Evolutionary conservation across 2,797 vertebrate genomes (phyloP).

Genomic region (Microctenopoma lineatum): DNA sequence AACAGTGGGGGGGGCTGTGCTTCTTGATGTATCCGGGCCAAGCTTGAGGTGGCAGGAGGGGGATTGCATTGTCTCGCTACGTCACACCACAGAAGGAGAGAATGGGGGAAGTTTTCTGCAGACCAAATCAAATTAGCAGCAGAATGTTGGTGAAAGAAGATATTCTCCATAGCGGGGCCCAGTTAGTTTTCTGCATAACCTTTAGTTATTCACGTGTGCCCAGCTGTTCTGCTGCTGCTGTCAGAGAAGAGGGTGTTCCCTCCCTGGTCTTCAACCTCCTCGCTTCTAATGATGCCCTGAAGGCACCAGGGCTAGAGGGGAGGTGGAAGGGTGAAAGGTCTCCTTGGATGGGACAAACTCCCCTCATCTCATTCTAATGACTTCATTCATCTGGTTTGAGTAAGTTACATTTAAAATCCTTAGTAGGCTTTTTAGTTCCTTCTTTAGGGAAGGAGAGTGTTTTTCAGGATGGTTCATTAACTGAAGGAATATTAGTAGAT

Average conservation of each 20-base stretch:
- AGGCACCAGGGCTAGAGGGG: slow-evolving; percentile 71
- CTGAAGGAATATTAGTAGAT: not conserved
- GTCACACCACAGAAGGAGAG: slow-evolving; percentile 57
- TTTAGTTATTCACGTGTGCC: slow-evolving; percentile 64
- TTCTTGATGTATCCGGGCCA: slow-evolving; percentile 53
- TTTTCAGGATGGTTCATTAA: not conserved
- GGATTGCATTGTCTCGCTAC: slow-evolving; percentile 59
- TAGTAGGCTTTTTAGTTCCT: not conserved
- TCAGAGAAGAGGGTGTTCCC: slow-evolving; percentile 60
- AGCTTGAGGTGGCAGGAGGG: slow-evolving; percentile 41
- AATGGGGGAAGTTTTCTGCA: slow-evolving; percentile 69
- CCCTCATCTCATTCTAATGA: slow-evolving; percentile 20
- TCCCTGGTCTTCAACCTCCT: slow-evolving; percentile 68
- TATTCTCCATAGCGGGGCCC: slow-evolving; percentile 59
- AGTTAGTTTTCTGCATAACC: slow-evolving; percentile 34
- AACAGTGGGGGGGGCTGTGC: slow-evolving; percentile 68
- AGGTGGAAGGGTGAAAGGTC: slow-evolving; percentile 72
- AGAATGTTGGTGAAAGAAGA: slow-evolving; percentile 66
- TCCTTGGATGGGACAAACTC: slow-evolving; percentile 43
- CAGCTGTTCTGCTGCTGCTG: slow-evolving; percentile 73
- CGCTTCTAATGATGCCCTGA: slow-evolving; percentile 76
- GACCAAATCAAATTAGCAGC: slow-evolving; percentile 84
- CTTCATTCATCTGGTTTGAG: slow-evolving; percentile 39
- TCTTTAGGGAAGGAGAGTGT: not conserved
- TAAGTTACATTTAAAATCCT: slow-evolving; percentile 9